A percentile compares a stretch with the other conserved stretches of the same genome.
These are phyloP conservation scores for Petrocephalus sullivani DNA, from an alignment of 2,797 vertebrate species.

Conservation along the genomic window DNA sequence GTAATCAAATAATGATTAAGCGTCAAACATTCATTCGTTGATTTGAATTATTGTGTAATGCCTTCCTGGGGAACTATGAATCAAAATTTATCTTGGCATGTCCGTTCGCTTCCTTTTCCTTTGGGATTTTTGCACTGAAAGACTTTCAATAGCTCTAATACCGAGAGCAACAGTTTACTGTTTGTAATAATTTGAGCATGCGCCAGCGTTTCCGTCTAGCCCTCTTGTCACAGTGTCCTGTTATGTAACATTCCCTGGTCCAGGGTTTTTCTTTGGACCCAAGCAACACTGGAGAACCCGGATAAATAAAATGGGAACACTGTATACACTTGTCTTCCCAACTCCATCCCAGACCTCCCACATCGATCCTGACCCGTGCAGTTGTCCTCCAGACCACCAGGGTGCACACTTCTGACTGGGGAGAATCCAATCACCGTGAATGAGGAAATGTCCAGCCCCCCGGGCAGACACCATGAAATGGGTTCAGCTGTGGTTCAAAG, in stretches of 20 bases:
- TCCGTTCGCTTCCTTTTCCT: not conserved
- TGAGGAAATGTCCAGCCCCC: conserved; percentile 48
- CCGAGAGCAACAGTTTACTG: not conserved
- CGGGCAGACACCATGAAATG: conserved; percentile 68
- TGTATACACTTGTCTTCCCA: not conserved
- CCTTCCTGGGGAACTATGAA: not conserved
- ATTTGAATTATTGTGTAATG: not conserved
- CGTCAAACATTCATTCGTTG: not conserved
- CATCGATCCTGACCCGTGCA: not conserved
- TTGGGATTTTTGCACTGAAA: not conserved
- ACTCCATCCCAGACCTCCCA: not conserved
- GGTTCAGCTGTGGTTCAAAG: conserved; percentile 61
- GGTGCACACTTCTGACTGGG: not conserved
- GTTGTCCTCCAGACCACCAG: not conserved
- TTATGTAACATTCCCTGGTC: not conserved
- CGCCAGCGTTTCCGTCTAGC: not conserved
- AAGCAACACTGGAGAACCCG: not conserved
- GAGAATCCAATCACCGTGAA: conserved; percentile 62
- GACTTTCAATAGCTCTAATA: not conserved
- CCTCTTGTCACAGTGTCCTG: not conserved
- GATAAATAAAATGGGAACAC: not conserved
- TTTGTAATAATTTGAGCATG: not conserved
- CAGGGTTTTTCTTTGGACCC: not conserved
- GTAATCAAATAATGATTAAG: not conserved
- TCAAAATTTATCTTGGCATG: not conserved